Base-by-base conservation (phyloP, 2,888 invertebrate genomes). In the Drosophila longiperda region DNA sequence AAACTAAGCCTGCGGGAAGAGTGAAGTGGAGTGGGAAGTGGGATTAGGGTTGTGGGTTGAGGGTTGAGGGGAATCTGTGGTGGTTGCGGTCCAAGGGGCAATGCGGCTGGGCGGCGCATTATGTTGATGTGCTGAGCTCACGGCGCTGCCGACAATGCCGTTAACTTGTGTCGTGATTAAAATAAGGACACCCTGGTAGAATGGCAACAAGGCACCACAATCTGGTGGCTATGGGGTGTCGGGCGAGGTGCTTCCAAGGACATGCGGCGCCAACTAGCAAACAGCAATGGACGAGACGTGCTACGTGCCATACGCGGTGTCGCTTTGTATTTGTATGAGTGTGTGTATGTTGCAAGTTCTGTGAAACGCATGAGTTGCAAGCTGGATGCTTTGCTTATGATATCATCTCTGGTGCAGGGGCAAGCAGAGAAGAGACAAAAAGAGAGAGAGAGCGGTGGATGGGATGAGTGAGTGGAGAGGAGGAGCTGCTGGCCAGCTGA, bases 81-180 rank as follows among this genome's bases (percentile, higher is more conserved):
- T 11, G 26, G 26, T 23, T 50, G 34, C 23, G 20, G 49, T 58
- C 11, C 12, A 11, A 20, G 34, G 6, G 17, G 48, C n/a, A 29
- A 2, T 20, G 49, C 45, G 23, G 1, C 33, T 42, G 42, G n/a
- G 1, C 38, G 61, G 36, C 66, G 69, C 74, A 80, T 77, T 72
- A 80, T 77, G 72, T 77, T 72, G 74, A 80, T 77, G 73, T 80
- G 66, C 71, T 57, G 54, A 75, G 79, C 86, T 81, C 83, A 86
- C 77, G 80, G 84, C 77, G 78, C 73, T 80, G 82, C 80, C 87
- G 84, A 87, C 85, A 87, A 86, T 86, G 88, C 83, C 82, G 88
- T 86, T 86, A 87, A 87, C 88, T 88, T 88, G 88, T 87, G 82
- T 80, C 72, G 86, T 84, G 89, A 89, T 87, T 87, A 89, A 87